These are phyloP conservation scores for Mico argentatus DNA, from an alignment of 2,797 vertebrate species.

Conservation along the genomic window DNA sequence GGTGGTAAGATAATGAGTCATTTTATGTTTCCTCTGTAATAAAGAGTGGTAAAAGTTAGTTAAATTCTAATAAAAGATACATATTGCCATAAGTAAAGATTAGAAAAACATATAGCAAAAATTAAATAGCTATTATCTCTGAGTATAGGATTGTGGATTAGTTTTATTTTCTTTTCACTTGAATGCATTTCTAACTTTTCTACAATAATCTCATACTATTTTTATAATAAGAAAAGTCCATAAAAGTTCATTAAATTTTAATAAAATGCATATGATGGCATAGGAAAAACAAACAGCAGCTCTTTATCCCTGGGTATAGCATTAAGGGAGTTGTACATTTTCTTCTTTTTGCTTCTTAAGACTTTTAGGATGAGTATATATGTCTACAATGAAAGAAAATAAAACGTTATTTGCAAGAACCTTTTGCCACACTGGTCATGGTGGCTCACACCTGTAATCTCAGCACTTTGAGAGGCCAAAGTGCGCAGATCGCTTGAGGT, in stretches of 20 bases:
- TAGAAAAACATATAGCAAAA: neutral
- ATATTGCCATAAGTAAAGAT: neutral
- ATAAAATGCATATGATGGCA: neutral
- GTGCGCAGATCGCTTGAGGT: neutral
- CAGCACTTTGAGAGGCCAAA: neutral
- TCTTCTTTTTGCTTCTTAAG: neutral
- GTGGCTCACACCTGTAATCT: neutral
- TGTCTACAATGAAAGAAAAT: neutral
- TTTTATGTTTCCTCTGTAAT: neutral
- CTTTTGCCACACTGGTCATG: neutral
- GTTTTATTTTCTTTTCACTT: conserved; percentile 10
- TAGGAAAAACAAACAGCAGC: neutral
- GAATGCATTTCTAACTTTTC: neutral
- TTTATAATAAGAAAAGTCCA: conserved; percentile 16
- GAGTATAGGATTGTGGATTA: neutral
- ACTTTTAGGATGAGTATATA: neutral
- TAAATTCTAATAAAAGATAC: conserved; percentile 38
- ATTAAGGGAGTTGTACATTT: neutral
- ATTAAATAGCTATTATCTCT: neutral
- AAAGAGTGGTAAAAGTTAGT: neutral
- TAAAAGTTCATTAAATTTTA: neutral
- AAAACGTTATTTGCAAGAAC: neutral
- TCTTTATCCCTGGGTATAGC: neutral
- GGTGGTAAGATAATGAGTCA: neutral
- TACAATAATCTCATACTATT: conserved; percentile 1